Conservation (phyloP, 2,888 invertebrate species). For the Pterostichus niger region DNA sequence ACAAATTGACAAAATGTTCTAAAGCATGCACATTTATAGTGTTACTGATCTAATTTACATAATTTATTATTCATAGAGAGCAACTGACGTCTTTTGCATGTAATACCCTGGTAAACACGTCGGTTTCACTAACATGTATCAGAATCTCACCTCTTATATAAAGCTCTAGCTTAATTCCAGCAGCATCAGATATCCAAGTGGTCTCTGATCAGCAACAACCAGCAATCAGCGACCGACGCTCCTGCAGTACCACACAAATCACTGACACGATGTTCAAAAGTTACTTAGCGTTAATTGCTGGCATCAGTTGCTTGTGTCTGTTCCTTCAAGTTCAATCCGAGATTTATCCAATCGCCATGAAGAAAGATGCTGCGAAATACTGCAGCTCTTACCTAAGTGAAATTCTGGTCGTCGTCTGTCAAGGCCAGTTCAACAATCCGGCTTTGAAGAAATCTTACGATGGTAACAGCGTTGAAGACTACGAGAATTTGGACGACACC, state of each 20-base stretch:
- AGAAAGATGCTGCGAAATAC: conserved; percentile 70
- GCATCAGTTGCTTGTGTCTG: conserved; percentile 31
- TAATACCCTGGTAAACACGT: conserved; percentile 10
- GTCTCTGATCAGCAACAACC: neutral
- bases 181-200: neutral
- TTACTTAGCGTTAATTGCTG: conserved; percentile 13
- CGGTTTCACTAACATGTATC: neutral
- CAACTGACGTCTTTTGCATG: neutral
- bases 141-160: neutral
- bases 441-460: conserved; percentile 72
- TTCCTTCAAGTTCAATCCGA: conserved; percentile 38
- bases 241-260: neutral
- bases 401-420: conserved; percentile 74
- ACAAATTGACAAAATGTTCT: neutral
- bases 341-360: conserved; percentile 24
- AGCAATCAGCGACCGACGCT: neutral
- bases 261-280: conserved; percentile 23
- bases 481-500: conserved; percentile 23
- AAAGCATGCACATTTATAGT: conserved; percentile 4
- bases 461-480: conserved; percentile 51
- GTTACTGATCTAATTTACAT: conserved; percentile 8
- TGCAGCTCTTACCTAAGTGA: conserved; percentile 75
- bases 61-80: conserved; percentile 23
- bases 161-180: neutral
- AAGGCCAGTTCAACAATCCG: conserved; percentile 74